Conservation (phyloP, 2,797 vertebrate genomes). For the Columba guinea region DNA sequence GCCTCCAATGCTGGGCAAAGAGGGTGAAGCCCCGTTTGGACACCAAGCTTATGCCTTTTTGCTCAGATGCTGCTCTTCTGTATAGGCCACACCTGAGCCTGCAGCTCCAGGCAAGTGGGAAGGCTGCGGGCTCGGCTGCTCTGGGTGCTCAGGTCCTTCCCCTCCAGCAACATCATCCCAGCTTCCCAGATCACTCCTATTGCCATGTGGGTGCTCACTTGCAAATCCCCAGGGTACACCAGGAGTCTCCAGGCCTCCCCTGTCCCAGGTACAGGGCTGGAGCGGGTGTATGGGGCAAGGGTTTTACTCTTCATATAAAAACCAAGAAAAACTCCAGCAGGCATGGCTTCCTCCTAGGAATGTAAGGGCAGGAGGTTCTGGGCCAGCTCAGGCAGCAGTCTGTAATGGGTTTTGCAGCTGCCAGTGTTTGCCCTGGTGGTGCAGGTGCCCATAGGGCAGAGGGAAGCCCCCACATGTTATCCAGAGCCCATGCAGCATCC, state of each 20-base stretch:
- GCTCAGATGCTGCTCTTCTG: not conserved
- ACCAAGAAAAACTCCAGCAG: not conserved
- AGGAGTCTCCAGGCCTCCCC: accelerated
- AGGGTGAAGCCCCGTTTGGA: not conserved
- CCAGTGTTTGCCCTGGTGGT: not conserved
- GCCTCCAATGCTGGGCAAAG: not conserved
- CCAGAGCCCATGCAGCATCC: not conserved
- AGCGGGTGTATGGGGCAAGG: accelerated
- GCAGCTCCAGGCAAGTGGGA: not conserved
- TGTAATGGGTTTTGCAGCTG: not conserved
- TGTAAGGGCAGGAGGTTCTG: not conserved
- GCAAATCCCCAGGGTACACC: not conserved
- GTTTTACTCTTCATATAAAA: not conserved
- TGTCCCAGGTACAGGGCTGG: not conserved
- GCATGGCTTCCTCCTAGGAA: not conserved
- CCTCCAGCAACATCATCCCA: not conserved
- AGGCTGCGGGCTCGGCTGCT: not conserved
- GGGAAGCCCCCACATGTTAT: accelerated
- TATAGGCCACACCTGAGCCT: not conserved
- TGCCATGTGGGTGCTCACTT: not conserved
- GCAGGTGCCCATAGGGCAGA: not conserved
- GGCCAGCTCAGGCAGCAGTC: not conserved
- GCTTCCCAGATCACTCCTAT: not conserved
- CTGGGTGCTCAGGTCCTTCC: not conserved
- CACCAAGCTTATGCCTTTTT: not conserved